Evolutionary conservation across 1,140 invertebrate genomes (phyloP), one percentile per base, ranked within the genome.

Genomic region (Drosophila micromelanica): DNA sequence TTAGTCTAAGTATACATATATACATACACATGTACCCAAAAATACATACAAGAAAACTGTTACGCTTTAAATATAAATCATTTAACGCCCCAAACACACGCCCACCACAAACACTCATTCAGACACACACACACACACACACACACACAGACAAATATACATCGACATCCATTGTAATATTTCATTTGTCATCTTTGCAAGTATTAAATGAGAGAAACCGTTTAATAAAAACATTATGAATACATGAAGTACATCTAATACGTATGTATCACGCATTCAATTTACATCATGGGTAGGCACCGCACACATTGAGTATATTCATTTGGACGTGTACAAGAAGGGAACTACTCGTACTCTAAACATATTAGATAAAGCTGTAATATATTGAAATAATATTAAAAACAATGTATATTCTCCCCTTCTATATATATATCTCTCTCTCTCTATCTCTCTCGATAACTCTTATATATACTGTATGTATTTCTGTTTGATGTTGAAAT

Each of bases 31-130:
- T 46, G 71, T 32, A 76, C 9, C 65, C 52, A 73, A 43, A 75
- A 76, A 75, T 73, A 89, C 75, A 86, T 63, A 78, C 84, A 84
- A 89, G 79, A 87, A 89, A 87, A 87, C 85, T 89, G 84, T 87
- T 89, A 87, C 82, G 82, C 82, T 87, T 87, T 60, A 87, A 78
- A 81, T 73, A 72, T 38, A 78, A 81, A 56, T 70, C 71, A 70
- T 51, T 64, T 62, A 65, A 62, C 64, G 69, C 68, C 72, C 68
- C 55, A 60, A 51, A 62, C 57, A 52, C 46, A 38, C 32, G 43
- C 60, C 37, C 69, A 49, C 45, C 55, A 52, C 71, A 42, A 20
- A 75, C 27, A 55, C 54, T 32, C 59, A 51, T 35, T 48, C 43
- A 52, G 17, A 13, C 37, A 42, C 37, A n/a, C 48, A 42, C 12